Conservation (phyloP, 2,113 vertebrate genomes). For the Phoenicopterus ruber region DNA sequence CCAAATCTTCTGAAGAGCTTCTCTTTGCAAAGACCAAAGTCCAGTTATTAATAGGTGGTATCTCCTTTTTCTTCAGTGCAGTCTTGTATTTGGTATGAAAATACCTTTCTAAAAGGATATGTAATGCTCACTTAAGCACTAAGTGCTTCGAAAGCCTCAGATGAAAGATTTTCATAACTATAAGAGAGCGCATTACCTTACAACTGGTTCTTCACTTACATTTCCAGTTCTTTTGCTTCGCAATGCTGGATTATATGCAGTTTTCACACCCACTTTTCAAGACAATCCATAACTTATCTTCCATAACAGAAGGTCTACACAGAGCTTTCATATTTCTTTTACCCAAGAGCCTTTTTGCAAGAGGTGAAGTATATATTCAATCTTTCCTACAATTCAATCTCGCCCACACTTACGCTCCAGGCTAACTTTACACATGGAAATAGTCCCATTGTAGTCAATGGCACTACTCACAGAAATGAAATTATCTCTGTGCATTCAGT, state of each 20-base stretch:
- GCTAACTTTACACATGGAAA: background rate
- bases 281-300: background rate
- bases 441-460: background rate
- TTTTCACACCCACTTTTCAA: background rate
- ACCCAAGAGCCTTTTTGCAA: background rate
- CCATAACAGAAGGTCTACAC: background rate
- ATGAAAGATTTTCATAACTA: background rate
- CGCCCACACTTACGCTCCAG: background rate
- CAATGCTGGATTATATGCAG: background rate
- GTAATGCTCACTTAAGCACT: background rate
- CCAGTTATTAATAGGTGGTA: background rate
- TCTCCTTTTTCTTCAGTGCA: background rate
- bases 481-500: background rate
- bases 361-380: background rate
- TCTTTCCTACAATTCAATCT: background rate
- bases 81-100: background rate
- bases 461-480: background rate
- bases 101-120: background rate
- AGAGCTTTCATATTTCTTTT: background rate
- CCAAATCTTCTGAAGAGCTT: background rate
- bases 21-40: background rate
- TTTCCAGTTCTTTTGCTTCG: background rate
- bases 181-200: background rate
- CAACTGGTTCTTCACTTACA: background rate
- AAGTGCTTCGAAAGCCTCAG: background rate